Base-by-base conservation (phyloP, 2,888 invertebrate genomes). In the Deladenus siricidicola region DNA sequence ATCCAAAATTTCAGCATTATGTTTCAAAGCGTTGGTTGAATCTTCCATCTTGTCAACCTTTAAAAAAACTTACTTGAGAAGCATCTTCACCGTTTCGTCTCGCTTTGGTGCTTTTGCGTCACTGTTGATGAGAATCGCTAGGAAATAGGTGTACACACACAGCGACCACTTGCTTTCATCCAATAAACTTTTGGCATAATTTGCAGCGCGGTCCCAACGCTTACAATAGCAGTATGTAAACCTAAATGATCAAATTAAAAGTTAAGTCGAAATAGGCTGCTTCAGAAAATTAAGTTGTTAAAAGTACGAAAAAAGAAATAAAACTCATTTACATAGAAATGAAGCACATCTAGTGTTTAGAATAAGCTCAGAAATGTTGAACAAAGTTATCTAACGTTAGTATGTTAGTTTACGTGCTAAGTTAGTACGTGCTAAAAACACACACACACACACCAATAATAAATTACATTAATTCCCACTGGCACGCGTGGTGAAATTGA, bases 121-220 rank as follows among this genome's bases (percentile, higher is more conserved):
- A 17, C 77, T 74, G 26, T 76, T 82, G 78, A 91, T 83, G 75
- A 90, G 85, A 0, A 87, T 86, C 1, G 90, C 91, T 75, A 88
- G 87, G 73, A 89, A 88, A 81, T 93, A 96, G 50, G 87, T 86
- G 80, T 93, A 93, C 56, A 90, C 44, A 60, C 71, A 71, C 23
- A 86, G 85, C 1, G 92, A 93, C 94, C 94, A 96, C 56, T 87
- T 85, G 76, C 90, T 91, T 85, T 84, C 90, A 89, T 94, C 66
- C 89, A 85, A 73, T 85, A 84, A 68, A 78, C 79, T 69, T 79
- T 81, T 69, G 4, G 76, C 75, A 60, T 74, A 69, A 43, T 74
- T 69, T 1, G 78, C 75, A 1, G 78, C 67, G 30, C 69, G 63
- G 42, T 69, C 64, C 78, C 77, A 80, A 30, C 72, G 56, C 4